Conservation (phyloP, 2,888 invertebrate species). For the Tolmerus cingulatus region DNA sequence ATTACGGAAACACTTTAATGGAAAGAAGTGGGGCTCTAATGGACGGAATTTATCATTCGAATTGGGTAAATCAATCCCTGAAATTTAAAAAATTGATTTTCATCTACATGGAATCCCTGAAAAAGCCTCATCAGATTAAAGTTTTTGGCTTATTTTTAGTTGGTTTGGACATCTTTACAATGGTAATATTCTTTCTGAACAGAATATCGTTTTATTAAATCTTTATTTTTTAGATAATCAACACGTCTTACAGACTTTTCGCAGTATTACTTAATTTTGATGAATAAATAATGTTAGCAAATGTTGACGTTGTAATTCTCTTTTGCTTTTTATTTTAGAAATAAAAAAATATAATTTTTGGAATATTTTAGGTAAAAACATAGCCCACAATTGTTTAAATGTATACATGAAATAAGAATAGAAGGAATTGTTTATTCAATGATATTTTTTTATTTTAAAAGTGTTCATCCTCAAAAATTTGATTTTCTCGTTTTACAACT, state of each 20-base stretch:
- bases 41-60: not conserved
- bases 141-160: not conserved
- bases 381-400: no score
- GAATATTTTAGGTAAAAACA: no score
- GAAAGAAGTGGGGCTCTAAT: not conserved
- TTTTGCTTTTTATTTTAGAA: no score
- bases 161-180: not conserved
- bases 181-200: not conserved
- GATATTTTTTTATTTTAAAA: no score
- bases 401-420: no score
- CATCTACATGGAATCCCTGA: not conserved
- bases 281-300: not conserved
- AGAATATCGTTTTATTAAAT: not conserved
- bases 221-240: not conserved
- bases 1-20: not conserved
- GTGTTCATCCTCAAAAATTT: no score
- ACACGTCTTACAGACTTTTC: not conserved
- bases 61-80: not conserved
- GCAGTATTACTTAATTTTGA: conserved; percentile 12
- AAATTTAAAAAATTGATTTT: not conserved
- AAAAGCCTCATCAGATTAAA: not conserved
- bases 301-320: not conserved
- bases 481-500: no score
- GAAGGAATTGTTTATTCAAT: no score
- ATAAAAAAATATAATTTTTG: no score